A percentile compares a stretch with the other conserved stretches of the same genome.
These are phyloP conservation scores for Heteractis magnifica DNA, from an alignment of 92 coral and sea anemone species.

Conservation along the genomic window DNA sequence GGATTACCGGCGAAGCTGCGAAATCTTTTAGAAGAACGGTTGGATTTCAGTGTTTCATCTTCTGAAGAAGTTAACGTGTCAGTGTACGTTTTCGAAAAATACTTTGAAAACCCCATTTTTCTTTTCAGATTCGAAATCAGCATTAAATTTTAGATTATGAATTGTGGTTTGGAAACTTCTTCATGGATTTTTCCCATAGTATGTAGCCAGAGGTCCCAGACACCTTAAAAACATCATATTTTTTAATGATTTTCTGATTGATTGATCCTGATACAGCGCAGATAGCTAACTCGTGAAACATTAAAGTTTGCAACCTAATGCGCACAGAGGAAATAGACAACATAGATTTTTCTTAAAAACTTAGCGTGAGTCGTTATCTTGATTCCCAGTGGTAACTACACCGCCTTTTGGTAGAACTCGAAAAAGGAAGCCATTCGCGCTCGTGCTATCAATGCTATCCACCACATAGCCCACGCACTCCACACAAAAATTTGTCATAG, in stretches of 20 bases:
- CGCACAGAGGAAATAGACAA: not conserved
- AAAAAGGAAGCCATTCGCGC: conserved; percentile 44
- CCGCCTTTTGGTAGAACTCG: conserved; percentile 37
- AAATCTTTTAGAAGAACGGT: too few relatives aligned
- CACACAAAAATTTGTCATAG: conserved; percentile 41
- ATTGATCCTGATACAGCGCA: not conserved
- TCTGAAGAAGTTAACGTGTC: too few relatives aligned
- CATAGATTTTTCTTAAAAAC: not conserved
- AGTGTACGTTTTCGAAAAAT: too few relatives aligned
- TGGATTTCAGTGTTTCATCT: too few relatives aligned
- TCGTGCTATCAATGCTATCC: conserved; percentile 23
- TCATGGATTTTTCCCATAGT: too few relatives aligned
- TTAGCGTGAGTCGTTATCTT: not conserved
- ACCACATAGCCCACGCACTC: conserved; percentile 42
- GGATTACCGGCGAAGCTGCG: too few relatives aligned
- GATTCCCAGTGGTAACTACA: not conserved
- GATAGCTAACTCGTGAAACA: not conserved
- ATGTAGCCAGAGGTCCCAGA: too few relatives aligned
- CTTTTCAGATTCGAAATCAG: too few relatives aligned
- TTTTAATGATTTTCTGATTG: not conserved
- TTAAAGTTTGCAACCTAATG: not conserved
- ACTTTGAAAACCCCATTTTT: too few relatives aligned
- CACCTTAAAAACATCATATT: not conserved
- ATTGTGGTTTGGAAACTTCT: too few relatives aligned
- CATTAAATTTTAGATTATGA: too few relatives aligned